Conservation (phyloP, 2,113 vertebrate genomes). For the Zeus faber region DNA sequence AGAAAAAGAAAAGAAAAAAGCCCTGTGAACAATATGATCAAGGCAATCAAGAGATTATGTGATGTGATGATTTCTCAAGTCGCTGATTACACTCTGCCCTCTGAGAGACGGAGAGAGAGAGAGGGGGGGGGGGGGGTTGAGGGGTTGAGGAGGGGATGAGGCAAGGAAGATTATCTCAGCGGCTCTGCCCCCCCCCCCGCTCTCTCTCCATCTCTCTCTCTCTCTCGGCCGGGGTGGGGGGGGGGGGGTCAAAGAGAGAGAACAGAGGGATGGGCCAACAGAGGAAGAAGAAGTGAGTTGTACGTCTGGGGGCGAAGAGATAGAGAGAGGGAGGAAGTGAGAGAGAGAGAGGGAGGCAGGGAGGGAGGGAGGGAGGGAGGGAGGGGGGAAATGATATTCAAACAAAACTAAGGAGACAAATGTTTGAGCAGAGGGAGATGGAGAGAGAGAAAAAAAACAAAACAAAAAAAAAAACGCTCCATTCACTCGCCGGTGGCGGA, state of each 20-base stretch:
- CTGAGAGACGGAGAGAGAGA: neutral
- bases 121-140: neutral
- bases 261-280: too few species aligned
- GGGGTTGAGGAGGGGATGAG: neutral
- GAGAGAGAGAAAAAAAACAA: slow-evolving; percentile 1
- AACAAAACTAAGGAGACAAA: slow-evolving; percentile 42
- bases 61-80: slow-evolving; percentile 38
- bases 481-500: slow-evolving; percentile 48
- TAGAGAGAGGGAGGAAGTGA: neutral
- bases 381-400: slow-evolving; percentile 41
- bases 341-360: too few species aligned
- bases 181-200: too few species aligned
- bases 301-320: slow-evolving; percentile 15
- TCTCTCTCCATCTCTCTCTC: too few species aligned
- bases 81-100: slow-evolving; percentile 20
- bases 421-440: slow-evolving; percentile 26
- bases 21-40: slow-evolving; percentile 47
- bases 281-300: slow-evolving; percentile 17
- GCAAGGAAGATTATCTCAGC: neutral
- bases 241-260: slow-evolving; percentile 16
- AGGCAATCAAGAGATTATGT: slow-evolving; percentile 46
- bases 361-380: too few species aligned
- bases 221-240: neutral
- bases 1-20: too few species aligned
- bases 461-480: slow-evolving; percentile 19